Base-by-base conservation (phyloP, 2,888 invertebrate genomes). In the Lasius platythorax region DNA sequence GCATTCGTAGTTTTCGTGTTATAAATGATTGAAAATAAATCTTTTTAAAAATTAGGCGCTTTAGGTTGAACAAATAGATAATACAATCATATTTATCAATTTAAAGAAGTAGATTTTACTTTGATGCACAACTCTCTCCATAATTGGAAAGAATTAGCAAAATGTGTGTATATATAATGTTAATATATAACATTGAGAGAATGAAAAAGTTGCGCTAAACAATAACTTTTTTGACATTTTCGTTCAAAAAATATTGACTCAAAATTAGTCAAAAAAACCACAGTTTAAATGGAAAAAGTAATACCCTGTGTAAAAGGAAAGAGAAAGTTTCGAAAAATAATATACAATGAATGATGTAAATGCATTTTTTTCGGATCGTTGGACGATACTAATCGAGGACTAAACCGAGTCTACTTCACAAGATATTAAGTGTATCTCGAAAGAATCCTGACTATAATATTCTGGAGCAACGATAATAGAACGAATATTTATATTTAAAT, bases 311-410 rank as follows among this genome's bases (percentile, higher is more conserved):
- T 12, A 30, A 50, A 50, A 30, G 33, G 8, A 33, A 70, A 12
- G 4, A 46, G 5, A 30, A 68, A 1, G 3, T 70, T 70, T 30
- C 5, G 30, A 61, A 56, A 70, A 61, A 66, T 33, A 73, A 23
- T 23, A 84, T 18, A 43, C 58, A 78, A 72, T 72, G 61, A n/a
- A 73, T 73, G 37, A 28, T 23, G n/a, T 30, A 66, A 40, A 61
- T 12, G 78, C 64, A 70, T 66, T 58, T 40, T 40, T 30, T 67
- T 78, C 18, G 50, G 33, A 23, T 73, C 43, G 64, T 23, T 68
- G 53, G 40, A 53, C 28, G 28, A 23, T 74, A 64, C 6, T 18
- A 58, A 74, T 74, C 30, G 50, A n/a, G 8, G n/a, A 50, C 6
- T 64, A 53, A 64, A 40, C 28, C 5, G 15, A 68, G 30, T 30